Conservation (phyloP, 2,113 vertebrate species). For the Salvator merianae region DNA sequence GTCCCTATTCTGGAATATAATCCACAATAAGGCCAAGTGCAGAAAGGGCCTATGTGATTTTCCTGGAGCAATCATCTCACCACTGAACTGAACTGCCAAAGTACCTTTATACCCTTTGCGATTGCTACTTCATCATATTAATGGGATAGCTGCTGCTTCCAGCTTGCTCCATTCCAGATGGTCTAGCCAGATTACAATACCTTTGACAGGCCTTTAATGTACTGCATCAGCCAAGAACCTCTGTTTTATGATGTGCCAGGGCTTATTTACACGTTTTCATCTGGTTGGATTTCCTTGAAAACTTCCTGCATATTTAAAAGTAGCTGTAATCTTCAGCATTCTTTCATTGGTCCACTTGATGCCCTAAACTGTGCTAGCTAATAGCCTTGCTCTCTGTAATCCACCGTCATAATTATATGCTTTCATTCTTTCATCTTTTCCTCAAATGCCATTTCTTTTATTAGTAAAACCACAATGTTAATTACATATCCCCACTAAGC, state of each 20-base stretch:
- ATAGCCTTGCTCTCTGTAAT: not conserved
- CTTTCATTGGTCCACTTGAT: constrained; percentile 19
- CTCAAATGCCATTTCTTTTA: constrained; percentile 52
- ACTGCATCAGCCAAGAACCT: not conserved
- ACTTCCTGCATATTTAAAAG: not conserved
- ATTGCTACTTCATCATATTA: not conserved
- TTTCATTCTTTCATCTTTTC: constrained; percentile 39
- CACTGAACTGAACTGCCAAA: not conserved
- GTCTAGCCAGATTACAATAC: not conserved
- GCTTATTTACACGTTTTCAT: constrained; percentile 13
- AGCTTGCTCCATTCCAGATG: not conserved
- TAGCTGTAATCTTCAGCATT: constrained; percentile 7
- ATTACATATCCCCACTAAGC: constrained; percentile 58
- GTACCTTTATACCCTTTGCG: not conserved
- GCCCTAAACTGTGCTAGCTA: constrained; percentile 30
- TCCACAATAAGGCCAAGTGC: too few species aligned
- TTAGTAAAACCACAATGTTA: constrained; percentile 53
- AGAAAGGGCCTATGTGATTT: too few species aligned
- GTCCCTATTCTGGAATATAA: too few species aligned
- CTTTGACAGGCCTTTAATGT: not conserved
- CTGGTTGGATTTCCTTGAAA: constrained; percentile 23
- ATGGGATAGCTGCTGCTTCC: not conserved
- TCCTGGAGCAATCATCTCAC: not conserved
- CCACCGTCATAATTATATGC: constrained; percentile 46
- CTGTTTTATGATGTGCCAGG: not conserved